Conservation (phyloP, 2,888 invertebrate genomes). For the Volucella zonaria region DNA sequence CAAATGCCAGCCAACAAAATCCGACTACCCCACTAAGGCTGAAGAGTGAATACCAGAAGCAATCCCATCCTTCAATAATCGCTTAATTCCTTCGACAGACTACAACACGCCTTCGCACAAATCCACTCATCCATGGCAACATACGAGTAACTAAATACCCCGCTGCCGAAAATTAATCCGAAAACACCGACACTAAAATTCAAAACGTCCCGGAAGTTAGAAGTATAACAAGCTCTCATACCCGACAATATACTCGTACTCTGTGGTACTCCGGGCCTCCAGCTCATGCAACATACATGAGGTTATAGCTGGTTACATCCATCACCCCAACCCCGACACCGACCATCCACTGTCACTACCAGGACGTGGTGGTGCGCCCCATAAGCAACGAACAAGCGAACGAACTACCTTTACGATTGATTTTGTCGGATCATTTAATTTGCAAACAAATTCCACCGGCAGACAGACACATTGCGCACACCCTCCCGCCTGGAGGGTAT, state of each 20-base stretch:
- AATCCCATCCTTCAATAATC: slow-evolving; percentile 29
- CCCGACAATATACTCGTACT: neutral
- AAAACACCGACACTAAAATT: slow-evolving; percentile 74
- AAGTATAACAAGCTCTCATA: slow-evolving; percentile 30
- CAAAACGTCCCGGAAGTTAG: slow-evolving; percentile 70
- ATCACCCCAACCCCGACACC: slow-evolving; percentile 10
- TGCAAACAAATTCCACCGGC: slow-evolving; percentile 71
- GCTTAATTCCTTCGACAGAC: slow-evolving; percentile 60
- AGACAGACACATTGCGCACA: slow-evolving; percentile 53
- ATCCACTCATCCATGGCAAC: slow-evolving; percentile 53
- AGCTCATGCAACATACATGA: slow-evolving; percentile 57
- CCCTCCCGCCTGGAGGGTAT: slow-evolving; percentile 36
- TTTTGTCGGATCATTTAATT: slow-evolving; percentile 74
- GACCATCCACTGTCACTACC: slow-evolving; percentile 8
- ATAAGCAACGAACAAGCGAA: slow-evolving; percentile 58
- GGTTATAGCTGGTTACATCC: slow-evolving; percentile 37
- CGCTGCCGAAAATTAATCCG: slow-evolving; percentile 71
- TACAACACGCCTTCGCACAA: slow-evolving; percentile 59
- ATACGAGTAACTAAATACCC: slow-evolving; percentile 44
- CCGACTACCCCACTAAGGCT: slow-evolving; percentile 3
- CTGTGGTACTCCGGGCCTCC: slow-evolving; percentile 11
- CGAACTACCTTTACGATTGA: slow-evolving; percentile 73
- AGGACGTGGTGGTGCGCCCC: neutral
- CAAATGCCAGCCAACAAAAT: slow-evolving; percentile 22
- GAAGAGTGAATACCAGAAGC: neutral